Percentiles rank a stretch among this genome's conserved stretches.
Evolutionary conservation across 2,113 vertebrate genomes (phyloP).

Genomic region (Narcine bancroftii): DNA sequence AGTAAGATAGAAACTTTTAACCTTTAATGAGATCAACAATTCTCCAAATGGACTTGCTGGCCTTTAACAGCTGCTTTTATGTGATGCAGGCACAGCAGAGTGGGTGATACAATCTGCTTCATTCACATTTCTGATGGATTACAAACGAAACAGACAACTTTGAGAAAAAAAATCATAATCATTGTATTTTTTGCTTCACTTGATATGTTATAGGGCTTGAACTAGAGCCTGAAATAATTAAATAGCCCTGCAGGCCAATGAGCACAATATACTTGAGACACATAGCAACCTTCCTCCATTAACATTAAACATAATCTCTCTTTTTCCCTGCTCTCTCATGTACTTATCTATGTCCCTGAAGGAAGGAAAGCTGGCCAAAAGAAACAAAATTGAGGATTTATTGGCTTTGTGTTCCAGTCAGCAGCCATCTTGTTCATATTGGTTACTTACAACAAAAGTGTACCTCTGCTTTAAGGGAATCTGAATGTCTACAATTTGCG

Average conservation of each 20-base stretch:
- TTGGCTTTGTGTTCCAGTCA: no score
- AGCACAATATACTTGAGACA: neutral
- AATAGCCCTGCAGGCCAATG: neutral
- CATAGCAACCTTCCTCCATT: neutral
- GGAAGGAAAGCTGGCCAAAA: no score
- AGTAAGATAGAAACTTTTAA: neutral
- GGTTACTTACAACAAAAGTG: no score
- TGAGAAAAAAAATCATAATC: neutral
- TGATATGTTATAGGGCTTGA: neutral
- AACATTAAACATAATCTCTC: neutral
- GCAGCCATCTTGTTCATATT: no score
- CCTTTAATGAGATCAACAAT: neutral
- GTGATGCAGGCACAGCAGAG: neutral
- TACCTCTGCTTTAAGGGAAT: no score
- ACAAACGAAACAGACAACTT: neutral
- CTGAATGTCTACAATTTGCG: no score
- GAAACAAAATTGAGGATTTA: no score
- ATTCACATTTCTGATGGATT: neutral
- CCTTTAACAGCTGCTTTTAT: neutral
- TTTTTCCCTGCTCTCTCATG: no score
- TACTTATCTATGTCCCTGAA: no score
- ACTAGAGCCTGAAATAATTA: neutral
- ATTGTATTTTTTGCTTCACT: neutral
- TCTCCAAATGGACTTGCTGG: neutral
- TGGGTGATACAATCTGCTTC: neutral